Conservation (phyloP, 2,113 vertebrate genomes). For the Saimiri boliviensis region DNA sequence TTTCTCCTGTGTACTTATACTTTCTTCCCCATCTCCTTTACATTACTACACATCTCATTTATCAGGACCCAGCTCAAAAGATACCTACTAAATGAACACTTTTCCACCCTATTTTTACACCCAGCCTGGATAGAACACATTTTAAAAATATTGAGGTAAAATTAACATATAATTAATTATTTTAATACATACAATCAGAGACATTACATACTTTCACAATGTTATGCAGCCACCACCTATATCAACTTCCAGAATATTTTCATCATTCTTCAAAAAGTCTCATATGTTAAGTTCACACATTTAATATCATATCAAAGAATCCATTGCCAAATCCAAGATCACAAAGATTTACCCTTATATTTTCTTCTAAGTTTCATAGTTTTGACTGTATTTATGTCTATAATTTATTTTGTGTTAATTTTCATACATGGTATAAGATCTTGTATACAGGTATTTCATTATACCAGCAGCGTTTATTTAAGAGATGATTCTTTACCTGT, state of each 20-base stretch:
- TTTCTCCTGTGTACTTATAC: neutral
- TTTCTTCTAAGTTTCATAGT: neutral
- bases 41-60: neutral
- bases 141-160: neutral
- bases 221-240: no score
- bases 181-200: neutral
- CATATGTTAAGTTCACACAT: neutral
- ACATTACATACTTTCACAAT: neutral
- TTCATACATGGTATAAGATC: neutral
- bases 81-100: neutral
- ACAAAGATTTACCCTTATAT: neutral
- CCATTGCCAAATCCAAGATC: neutral
- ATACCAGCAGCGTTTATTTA: neutral
- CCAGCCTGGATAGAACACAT: neutral
- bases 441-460: neutral
- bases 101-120: neutral
- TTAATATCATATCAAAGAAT: neutral
- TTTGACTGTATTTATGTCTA: neutral
- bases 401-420: neutral
- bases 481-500: neutral
- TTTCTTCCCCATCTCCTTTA: neutral
- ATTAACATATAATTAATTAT: neutral
- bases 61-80: neutral
- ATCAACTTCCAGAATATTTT: neutral
- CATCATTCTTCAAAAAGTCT: neutral